A percentile compares a stretch with the other conserved stretches of the same genome.
Evolutionary conservation across 1,140 invertebrate species (phyloP).

Genomic region (Centruroides sculpturatus): DNA sequence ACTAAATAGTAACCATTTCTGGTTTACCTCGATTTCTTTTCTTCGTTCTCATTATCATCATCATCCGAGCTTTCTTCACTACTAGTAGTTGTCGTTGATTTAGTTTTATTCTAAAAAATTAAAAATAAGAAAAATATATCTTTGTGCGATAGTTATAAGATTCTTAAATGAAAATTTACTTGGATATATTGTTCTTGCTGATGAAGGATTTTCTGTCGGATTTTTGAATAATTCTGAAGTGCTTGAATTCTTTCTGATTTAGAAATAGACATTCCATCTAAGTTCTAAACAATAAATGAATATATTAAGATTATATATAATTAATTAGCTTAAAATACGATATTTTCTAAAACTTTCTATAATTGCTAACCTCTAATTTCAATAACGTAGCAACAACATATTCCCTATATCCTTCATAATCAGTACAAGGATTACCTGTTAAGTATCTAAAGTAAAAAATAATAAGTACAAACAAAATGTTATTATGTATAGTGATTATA

Average conservation of each 20-base stretch:
- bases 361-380: conserved; percentile 42
- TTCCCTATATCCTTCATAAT: conserved; percentile 69
- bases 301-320: not conserved
- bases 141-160: too few species aligned
- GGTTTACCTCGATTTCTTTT: too few species aligned
- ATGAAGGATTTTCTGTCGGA: conserved; percentile 37
- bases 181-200: conserved; percentile 11
- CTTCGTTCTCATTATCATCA: too few species aligned
- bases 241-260: conserved; percentile 63
- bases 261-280: conserved; percentile 60
- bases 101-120: too few species aligned
- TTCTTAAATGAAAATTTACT: not conserved
- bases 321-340: too few species aligned
- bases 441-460: conserved; percentile 33
- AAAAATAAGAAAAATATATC: too few species aligned
- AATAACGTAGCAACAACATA: conserved; percentile 69
- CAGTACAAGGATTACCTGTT: conserved; percentile 49
- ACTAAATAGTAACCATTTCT: too few species aligned
- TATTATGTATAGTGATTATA: too few species aligned
- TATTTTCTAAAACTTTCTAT: too few species aligned
- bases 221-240: conserved; percentile 34
- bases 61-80: too few species aligned
- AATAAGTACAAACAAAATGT: too few species aligned
- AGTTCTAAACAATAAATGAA: conserved; percentile 22
- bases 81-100: too few species aligned